A percentile compares a stretch with the other conserved stretches of the same genome.
phyloP scores from a whole-genome alignment of 2,797 vertebrate genomes.

The Chromis chromis region DNA sequence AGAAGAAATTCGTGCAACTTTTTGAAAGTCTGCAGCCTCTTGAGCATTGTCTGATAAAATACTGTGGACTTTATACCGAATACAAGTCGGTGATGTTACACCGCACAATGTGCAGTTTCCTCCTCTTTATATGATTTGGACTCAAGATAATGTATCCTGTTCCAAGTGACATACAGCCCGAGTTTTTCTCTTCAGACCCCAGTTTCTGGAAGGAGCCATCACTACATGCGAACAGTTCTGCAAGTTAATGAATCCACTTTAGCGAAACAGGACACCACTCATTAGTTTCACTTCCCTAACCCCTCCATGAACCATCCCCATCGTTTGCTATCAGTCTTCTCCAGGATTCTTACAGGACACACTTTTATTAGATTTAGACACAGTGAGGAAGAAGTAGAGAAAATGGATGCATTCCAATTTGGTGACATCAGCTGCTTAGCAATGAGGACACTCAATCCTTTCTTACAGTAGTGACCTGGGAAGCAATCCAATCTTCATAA shows the following conservation, averaged over 20 bases:
- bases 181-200: constrained; percentile 18
- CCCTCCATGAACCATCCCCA: constrained; percentile 51
- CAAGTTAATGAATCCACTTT: constrained; percentile 63
- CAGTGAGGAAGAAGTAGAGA: constrained; percentile 24
- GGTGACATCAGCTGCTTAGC: constrained; percentile 72
- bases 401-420: constrained; percentile 61
- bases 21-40: constrained; percentile 27
- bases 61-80: constrained; percentile 3
- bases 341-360: constrained; percentile 34
- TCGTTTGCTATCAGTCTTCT: constrained; percentile 39
- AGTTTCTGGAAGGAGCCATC: constrained; percentile 30
- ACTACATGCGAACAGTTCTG: constrained; percentile 17
- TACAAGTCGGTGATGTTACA: constrained; percentile 16
- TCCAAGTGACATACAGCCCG: constrained; percentile 31
- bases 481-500: constrained; percentile 53
- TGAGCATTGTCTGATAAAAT: constrained; percentile 15
- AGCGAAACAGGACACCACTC: constrained; percentile 58
- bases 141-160: constrained; percentile 14
- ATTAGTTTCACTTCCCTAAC: constrained; percentile 56
- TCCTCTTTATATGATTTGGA: constrained; percentile 30
- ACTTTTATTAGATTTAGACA: constrained; percentile 56
- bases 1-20: constrained; percentile 46
- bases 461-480: constrained; percentile 66
- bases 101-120: constrained; percentile 15
- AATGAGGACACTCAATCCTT: constrained; percentile 56